phyloP scores from a whole-genome alignment of 2,888 invertebrate species.

The Chaitophorus viminalis region DNA sequence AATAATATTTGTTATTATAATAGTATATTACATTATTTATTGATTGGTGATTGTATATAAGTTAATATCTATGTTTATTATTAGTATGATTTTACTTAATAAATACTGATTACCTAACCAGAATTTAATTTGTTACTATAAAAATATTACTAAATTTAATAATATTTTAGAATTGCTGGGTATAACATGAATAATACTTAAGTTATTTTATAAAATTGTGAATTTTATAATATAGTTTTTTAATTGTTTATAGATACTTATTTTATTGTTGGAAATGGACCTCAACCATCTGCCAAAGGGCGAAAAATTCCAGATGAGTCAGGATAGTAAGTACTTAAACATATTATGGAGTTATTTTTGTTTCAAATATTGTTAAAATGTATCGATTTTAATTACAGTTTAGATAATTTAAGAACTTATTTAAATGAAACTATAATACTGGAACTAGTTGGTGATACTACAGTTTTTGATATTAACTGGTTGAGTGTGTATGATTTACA shows the following conservation, averaged over 20 bases:
- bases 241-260: constrained; percentile 72
- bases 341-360: background rate
- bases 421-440: constrained; percentile 78
- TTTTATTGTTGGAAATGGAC: constrained; percentile 90
- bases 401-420: constrained; percentile 82
- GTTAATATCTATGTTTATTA: too few species aligned
- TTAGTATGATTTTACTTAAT: too few species aligned
- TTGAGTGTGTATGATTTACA: constrained; percentile 81
- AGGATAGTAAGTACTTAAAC: constrained; percentile 82
- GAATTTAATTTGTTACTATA: too few species aligned
- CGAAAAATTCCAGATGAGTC: constrained; percentile 87
- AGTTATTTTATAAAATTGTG: too few species aligned
- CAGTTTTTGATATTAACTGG: constrained; percentile 86
- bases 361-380: constrained; percentile 16
- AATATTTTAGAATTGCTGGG: too few species aligned
- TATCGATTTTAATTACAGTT: constrained; percentile 69
- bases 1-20: background rate
- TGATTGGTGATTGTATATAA: too few species aligned
- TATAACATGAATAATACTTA: too few species aligned
- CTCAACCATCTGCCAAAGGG: constrained; percentile 85
- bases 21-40: too few species aligned
- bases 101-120: too few species aligned
- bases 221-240: too few species aligned
- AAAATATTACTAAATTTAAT: too few species aligned
- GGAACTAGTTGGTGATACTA: constrained; percentile 82